Percentiles rank a stretch among this genome's conserved stretches.
These are phyloP conservation scores for Anoplopoma fimbria DNA, from an alignment of 2,113 vertebrate species.

Conservation along the genomic window DNA sequence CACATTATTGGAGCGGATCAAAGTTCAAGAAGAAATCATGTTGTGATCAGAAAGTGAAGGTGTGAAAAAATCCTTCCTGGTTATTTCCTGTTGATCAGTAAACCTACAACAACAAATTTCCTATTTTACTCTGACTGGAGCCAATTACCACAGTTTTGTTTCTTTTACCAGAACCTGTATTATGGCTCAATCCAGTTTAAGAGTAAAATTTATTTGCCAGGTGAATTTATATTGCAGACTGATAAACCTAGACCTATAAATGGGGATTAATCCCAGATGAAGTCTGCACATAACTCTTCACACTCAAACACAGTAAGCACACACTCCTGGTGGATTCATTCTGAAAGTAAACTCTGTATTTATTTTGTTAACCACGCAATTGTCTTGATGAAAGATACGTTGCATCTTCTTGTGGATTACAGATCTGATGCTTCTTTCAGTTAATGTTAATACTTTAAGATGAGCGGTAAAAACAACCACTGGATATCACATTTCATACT, in stretches of 20 bases:
- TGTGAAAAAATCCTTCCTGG: too few species aligned
- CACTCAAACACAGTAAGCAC: too few species aligned
- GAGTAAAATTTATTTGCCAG: background rate
- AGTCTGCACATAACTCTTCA: constrained; percentile 6
- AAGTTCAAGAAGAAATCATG: background rate
- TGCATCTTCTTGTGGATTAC: background rate
- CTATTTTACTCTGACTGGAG: background rate
- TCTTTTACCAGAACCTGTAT: background rate
- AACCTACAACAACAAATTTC: background rate
- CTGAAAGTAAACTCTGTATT: background rate
- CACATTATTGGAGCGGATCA: background rate
- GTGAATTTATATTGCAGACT: constrained; percentile 12
- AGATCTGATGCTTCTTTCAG: background rate
- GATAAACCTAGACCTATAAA: background rate
- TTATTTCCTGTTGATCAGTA: too few species aligned
- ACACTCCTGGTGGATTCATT: too few species aligned
- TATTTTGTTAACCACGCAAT: background rate
- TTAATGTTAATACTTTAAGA: too few species aligned
- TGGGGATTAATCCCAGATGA: constrained; percentile 4
- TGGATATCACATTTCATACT: background rate
- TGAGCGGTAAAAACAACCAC: background rate
- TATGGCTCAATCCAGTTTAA: background rate
- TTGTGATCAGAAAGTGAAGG: background rate
- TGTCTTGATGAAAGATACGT: background rate
- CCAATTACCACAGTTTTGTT: background rate